A percentile compares a stretch with the other conserved stretches of the same genome.
phyloP scores from a whole-genome alignment of 1,140 invertebrate genomes.

The Cyrtorhinus lividipennis region DNA sequence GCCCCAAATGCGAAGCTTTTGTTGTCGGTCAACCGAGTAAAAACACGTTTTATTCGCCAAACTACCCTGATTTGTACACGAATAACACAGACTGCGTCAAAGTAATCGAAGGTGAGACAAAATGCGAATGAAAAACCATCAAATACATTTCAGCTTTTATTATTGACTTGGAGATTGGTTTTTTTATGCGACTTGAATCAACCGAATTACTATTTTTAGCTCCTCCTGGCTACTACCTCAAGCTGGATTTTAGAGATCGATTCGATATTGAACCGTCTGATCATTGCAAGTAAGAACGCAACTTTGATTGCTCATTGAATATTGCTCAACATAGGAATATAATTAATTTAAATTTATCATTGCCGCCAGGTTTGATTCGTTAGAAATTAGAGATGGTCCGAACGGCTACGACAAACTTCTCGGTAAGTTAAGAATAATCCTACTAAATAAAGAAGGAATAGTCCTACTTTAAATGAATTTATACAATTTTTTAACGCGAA shows the following conservation, averaged over 20 bases:
- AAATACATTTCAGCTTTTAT: slow-evolving; percentile 1
- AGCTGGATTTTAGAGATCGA: slow-evolving; percentile 65
- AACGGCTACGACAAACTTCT: slow-evolving; percentile 60
- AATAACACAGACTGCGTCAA: slow-evolving; percentile 53
- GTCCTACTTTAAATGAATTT: background rate
- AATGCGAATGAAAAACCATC: background rate
- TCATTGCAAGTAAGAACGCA: slow-evolving; percentile 44
- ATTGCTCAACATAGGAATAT: background rate
- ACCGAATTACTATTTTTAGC: too few relatives aligned
- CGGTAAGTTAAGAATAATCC: slow-evolving; percentile 33
- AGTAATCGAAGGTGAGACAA: slow-evolving; percentile 46
- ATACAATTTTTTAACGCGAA: background rate
- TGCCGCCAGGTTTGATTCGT: slow-evolving; percentile 57
- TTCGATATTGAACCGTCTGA: slow-evolving; percentile 61
- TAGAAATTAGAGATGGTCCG: slow-evolving; percentile 72
- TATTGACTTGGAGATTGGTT: background rate
- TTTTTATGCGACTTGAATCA: too few relatives aligned
- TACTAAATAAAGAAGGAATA: too few relatives aligned
- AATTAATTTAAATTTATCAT: too few relatives aligned
- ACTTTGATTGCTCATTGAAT: too few relatives aligned
- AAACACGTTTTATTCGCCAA: slow-evolving; percentile 56
- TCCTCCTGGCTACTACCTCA: slow-evolving; percentile 51
- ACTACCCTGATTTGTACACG: slow-evolving; percentile 49
- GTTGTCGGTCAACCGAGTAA: slow-evolving; percentile 36
- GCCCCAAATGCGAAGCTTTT: slow-evolving; percentile 37